Conservation (phyloP, 1,140 invertebrate species). For the Anoplophora glabripennis region DNA sequence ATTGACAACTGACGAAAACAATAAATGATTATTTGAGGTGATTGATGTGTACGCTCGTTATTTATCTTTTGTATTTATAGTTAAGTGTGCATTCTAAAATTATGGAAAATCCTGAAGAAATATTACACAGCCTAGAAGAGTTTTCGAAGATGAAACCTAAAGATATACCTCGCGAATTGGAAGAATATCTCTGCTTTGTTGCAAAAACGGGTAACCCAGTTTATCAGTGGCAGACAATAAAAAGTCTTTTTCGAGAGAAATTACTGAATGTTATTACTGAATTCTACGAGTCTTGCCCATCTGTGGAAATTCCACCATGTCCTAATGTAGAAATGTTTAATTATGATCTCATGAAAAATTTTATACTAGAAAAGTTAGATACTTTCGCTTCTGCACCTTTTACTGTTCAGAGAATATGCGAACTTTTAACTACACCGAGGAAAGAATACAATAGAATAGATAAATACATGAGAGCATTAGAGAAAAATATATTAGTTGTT, state of each 20-base stretch:
- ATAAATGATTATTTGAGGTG: slow-evolving; percentile 4
- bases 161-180: slow-evolving; percentile 83
- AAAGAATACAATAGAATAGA: slow-evolving; percentile 94
- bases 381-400: slow-evolving; percentile 88
- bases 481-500: slow-evolving; percentile 93
- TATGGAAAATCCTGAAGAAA: slow-evolving; percentile 85
- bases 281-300: slow-evolving; percentile 77
- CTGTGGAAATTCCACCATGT: slow-evolving; percentile 67
- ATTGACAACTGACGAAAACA: not conserved
- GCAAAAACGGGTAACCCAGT: slow-evolving; percentile 92
- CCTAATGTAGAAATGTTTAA: slow-evolving; percentile 90
- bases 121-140: slow-evolving; percentile 76
- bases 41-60: not conserved
- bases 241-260: slow-evolving; percentile 84
- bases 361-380: slow-evolving; percentile 80
- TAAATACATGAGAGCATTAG: slow-evolving; percentile 93
- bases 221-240: slow-evolving; percentile 87
- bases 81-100: slow-evolving; percentile 3
- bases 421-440: slow-evolving; percentile 84
- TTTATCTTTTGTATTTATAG: not conserved
- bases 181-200: slow-evolving; percentile 86
- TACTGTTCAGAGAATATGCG: slow-evolving; percentile 93
- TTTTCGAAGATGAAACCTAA: slow-evolving; percentile 79
- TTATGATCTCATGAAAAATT: slow-evolving; percentile 84
- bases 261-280: slow-evolving; percentile 81